Percentiles rank a stretch among this genome's conserved stretches.
phyloP scores from a whole-genome alignment of 2,888 invertebrate genomes.

The Formica aserva region DNA sequence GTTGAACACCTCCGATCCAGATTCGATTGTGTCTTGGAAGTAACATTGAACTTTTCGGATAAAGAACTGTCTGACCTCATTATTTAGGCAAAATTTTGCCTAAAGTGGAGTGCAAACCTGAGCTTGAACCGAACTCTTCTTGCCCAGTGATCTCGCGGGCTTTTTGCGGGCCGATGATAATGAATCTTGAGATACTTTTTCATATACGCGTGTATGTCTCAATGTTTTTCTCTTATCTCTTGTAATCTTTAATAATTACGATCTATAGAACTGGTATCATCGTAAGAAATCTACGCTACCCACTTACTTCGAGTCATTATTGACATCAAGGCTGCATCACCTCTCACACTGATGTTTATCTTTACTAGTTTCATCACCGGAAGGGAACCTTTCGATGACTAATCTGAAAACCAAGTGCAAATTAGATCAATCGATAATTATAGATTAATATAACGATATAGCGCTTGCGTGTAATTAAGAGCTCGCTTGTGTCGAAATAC shows the following conservation, averaged over 20 bases:
- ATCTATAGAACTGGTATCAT: slow-evolving; percentile 5
- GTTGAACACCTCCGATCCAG: slow-evolving; percentile 53
- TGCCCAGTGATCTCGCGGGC: slow-evolving; percentile 1
- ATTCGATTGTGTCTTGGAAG: slow-evolving; percentile 52
- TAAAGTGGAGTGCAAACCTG: background rate
- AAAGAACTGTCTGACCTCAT: slow-evolving; percentile 38
- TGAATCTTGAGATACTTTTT: background rate
- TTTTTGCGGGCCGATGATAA: background rate
- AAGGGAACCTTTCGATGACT: background rate
- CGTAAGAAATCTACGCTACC: background rate
- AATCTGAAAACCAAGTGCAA: background rate
- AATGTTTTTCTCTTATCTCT: slow-evolving; percentile 7
- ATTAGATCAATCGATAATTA: slow-evolving; percentile 15
- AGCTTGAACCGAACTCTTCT: slow-evolving; percentile 30
- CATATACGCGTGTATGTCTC: background rate
- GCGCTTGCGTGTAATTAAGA: background rate
- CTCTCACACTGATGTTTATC: background rate
- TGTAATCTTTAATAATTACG: slow-evolving; percentile 18
- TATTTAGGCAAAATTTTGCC: slow-evolving; percentile 29
- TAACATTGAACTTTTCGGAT: slow-evolving; percentile 67
- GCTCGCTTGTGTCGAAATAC: background rate
- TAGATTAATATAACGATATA: background rate
- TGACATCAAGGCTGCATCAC: background rate
- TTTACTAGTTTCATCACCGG: background rate
- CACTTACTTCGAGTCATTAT: background rate